Base-by-base conservation (phyloP, 2,888 invertebrate genomes). In the Cyaniris semiargus region DNA sequence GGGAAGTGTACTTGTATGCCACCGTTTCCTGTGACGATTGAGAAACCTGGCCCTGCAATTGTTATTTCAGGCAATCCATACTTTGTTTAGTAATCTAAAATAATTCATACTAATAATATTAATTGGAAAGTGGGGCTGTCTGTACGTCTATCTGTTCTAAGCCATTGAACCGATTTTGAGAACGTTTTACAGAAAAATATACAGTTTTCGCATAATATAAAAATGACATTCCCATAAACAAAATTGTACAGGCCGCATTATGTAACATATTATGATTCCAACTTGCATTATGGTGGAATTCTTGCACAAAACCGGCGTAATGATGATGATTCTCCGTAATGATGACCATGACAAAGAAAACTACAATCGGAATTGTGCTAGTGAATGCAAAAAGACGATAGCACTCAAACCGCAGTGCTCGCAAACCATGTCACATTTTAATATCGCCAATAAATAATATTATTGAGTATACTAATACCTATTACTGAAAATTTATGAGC, bases 281-380 rank as follows among this genome's bases (percentile, higher is more conserved):
- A 44, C 44, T 10, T 44, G 44, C 44, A 44, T 53, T 53, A 53
- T 18, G 4, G 48, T 3, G 48, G 48, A 4, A 18, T 53, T 53
- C 53, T 53, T 18, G 53, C 53, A 53, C 53, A 53, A 18, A 53
- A 53, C 53, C 4, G 53, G 53, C 53, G 10, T 72, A 44, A 44
- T 71, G 72, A 72, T 44, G 72, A 74, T 74, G 72, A 48, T 27
- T 2, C 0, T 3, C 48, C 48, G 27, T 18, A 74, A 53, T 74
- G 48, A 74, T 48, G 74, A 53, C 74, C 74, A 27, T 74, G 74
- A 53, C 74, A 74, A 27, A 53, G 74, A 53, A 74, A 74, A 74
- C 48, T 23, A 53, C 74, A 27, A 74, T 74, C 44, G 74, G 74
- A 48, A 53, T 74, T 48, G 74, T 74, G 23, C 27, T 21, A 27